Base-by-base conservation (phyloP, 2,797 vertebrate genomes). In the Acanthurus leucopareius region DNA sequence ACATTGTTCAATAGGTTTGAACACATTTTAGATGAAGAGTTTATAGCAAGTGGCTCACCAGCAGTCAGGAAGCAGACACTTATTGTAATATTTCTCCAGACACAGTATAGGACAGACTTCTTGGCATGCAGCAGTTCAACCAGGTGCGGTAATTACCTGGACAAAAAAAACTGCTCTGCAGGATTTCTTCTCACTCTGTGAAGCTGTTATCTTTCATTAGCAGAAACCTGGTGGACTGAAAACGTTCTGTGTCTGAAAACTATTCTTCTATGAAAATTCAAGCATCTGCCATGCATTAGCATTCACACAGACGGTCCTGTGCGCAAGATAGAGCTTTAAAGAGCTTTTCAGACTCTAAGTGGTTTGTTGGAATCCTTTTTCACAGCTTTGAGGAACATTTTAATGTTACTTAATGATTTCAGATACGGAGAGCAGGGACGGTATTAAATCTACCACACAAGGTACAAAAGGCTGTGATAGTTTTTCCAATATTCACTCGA, bases 121-220 rank as follows among this genome's bases (percentile, higher is more conserved):
- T 69, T 61, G 28, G 61, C 22, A 69, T 47, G 53, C 77, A 65
- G 70, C 10, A 25, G 58, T 59, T 76, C 42, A 79, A 56, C 72
- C 79, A 64, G 11, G 32, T 32, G 32, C 32, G 5, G 69, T 42
- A 77, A 58, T 77, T 56, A 72, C 61, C 42, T 51, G 69, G 49
- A 79, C 17, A 63, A 62, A 45, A 61, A 44, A 68, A 66, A 32
- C 7, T 6, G 47, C 45, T 20, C 28, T 62, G 56, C 69, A 45
- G 68, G 65, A 19, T 75, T 77, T 63, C 69, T 57, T 68, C 10
- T 17, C 11, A 16, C n/a, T 56, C 52, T 76, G 14, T 56, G 65
- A 79, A 73, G 49, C 63, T 69, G 14, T 74, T 73, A 67, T 64
- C 52, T 74, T 75, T 75, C 56, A 80, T 75, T 79, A 84, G 53